Evolutionary conservation across 1,140 invertebrate species (phyloP).

Genomic region (Drosophila prosaltans): DNA sequence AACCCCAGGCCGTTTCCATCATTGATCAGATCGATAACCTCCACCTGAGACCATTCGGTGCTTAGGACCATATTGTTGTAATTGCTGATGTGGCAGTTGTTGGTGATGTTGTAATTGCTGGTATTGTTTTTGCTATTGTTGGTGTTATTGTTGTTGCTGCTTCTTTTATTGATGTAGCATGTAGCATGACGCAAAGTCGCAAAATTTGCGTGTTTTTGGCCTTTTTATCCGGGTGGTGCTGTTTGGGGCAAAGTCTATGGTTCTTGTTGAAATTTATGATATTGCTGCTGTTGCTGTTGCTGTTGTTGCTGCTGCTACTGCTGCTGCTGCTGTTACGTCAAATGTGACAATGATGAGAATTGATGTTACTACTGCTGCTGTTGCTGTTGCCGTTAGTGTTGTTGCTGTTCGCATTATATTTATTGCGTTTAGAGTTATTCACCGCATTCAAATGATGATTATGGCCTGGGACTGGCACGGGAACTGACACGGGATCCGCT

Average conservation of each 20-base stretch:
- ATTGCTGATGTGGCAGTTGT: conserved; percentile 28
- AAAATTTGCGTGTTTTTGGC: conserved; percentile 23
- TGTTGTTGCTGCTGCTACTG: conserved; percentile 17
- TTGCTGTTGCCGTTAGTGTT: conserved; percentile 35
- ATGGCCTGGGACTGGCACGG: conserved; percentile 50
- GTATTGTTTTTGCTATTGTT: conserved; percentile 8
- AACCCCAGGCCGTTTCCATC: conserved; percentile 92
- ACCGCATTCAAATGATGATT: conserved; percentile 52
- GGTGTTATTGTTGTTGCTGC: conserved; percentile 19
- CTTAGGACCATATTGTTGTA: conserved; percentile 87
- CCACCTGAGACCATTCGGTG: conserved; percentile 96
- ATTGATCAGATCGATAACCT: conserved; percentile 94
- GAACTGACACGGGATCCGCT: conserved; percentile 41
- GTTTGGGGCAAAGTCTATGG: conserved; percentile 41
- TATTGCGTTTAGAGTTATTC: conserved; percentile 61
- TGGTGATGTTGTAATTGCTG: conserved; percentile 23
- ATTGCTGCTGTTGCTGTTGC: conserved; percentile 22
- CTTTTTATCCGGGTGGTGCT: conserved; percentile 47
- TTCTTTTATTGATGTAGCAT: conserved; percentile 19
- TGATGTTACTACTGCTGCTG: conserved; percentile 32
- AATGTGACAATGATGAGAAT: conserved; percentile 33
- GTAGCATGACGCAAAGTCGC: conserved; percentile 65
- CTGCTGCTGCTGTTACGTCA: conserved; percentile 31
- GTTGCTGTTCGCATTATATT: conserved; percentile 42
- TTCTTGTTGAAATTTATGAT: conserved; percentile 26